Evolutionary conservation across 1,140 invertebrate species (phyloP).

Genomic region (Drosophila willistoni): DNA sequence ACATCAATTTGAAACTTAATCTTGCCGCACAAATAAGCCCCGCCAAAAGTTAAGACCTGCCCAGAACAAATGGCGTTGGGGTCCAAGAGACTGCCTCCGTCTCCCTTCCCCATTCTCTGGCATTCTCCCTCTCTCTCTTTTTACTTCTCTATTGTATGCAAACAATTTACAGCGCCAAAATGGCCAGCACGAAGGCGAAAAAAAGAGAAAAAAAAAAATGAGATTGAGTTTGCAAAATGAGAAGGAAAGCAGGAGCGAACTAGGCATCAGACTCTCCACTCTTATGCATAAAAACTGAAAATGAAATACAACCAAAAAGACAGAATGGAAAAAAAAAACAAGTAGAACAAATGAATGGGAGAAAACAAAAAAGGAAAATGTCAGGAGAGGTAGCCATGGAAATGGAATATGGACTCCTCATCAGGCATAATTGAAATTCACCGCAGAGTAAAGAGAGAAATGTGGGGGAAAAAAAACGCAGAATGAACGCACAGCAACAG

Average conservation of each 20-base stretch:
- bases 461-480: not conserved
- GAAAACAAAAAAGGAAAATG: constrained; percentile 32
- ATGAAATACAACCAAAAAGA: constrained; percentile 64
- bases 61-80: constrained; percentile 55
- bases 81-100: constrained; percentile 5
- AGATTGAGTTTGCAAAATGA: constrained; percentile 39
- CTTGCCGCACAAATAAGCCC: constrained; percentile 78
- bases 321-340: constrained; percentile 8
- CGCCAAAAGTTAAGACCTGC: constrained; percentile 75
- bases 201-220: constrained; percentile 35
- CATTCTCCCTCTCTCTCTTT: constrained; percentile 18
- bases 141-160: constrained; percentile 65
- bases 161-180: constrained; percentile 73
- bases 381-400: constrained; percentile 33
- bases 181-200: constrained; percentile 38
- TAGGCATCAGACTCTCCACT: constrained; percentile 45
- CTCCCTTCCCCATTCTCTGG: not conserved
- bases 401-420: constrained; percentile 30
- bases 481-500: not conserved
- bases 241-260: constrained; percentile 54
- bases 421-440: constrained; percentile 73
- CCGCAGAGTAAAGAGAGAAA: constrained; percentile 35
- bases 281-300: constrained; percentile 76
- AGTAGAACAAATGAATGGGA: not conserved
- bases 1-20: constrained; percentile 80